These are phyloP conservation scores for Amphimallon solstitiale DNA, from an alignment of 2,888 invertebrate genomes.

Conservation along the genomic window DNA sequence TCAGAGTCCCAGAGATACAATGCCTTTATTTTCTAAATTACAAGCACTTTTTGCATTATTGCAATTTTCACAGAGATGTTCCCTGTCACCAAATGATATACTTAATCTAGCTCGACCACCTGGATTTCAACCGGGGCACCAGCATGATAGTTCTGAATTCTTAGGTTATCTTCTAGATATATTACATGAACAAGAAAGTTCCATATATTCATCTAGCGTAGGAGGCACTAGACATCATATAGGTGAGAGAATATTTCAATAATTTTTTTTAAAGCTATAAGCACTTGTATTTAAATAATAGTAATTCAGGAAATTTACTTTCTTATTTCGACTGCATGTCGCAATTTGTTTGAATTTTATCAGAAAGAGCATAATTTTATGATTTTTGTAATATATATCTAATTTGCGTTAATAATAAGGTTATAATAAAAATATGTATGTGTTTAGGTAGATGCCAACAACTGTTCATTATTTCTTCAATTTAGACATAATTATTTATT, in stretches of 20 bases:
- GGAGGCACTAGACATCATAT: conserved; percentile 14
- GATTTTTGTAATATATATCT: too few species aligned
- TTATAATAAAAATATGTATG: too few species aligned
- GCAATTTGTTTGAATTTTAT: too few species aligned
- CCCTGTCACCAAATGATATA: conserved; percentile 78
- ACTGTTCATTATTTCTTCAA: too few species aligned
- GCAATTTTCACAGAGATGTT: conserved; percentile 73
- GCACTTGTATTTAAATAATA: too few species aligned
- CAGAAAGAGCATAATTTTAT: too few species aligned
- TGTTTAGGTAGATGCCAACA: too few species aligned
- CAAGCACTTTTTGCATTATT: conserved; percentile 80
- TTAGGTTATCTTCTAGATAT: conserved; percentile 78
- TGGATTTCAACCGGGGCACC: conserved; percentile 79
- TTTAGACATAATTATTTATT: too few species aligned
- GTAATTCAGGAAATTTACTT: too few species aligned
- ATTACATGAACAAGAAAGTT: conserved; percentile 77
- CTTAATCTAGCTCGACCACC: conserved; percentile 77
- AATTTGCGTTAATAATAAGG: too few species aligned
- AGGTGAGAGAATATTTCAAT: conserved; percentile 10
- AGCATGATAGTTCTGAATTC: conserved; percentile 91
- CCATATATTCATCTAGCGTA: conserved; percentile 43
- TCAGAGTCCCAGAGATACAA: conserved; percentile 65
- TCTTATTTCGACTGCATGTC: too few species aligned
- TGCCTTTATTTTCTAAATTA: conserved; percentile 70
- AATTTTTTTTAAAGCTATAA: too few species aligned